Percentiles rank a stretch among this genome's conserved stretches.
phyloP scores from a whole-genome alignment of 2,797 vertebrate genomes.

The Bovichtus diacanthus region DNA sequence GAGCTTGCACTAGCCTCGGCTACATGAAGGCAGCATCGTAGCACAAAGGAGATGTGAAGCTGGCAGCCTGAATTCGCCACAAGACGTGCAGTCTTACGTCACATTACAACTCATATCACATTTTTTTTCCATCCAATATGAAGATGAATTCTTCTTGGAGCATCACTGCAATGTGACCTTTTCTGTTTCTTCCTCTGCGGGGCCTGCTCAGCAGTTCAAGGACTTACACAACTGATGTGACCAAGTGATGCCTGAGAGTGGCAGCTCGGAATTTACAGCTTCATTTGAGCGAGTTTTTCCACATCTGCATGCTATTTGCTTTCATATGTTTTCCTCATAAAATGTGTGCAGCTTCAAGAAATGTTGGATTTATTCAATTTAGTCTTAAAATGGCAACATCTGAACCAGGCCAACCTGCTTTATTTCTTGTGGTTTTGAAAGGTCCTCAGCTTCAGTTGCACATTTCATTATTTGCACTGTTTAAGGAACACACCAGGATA shows the following conservation, averaged over 20 bases:
- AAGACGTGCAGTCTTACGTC: conserved; percentile 28
- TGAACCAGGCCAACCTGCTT: conserved; percentile 31
- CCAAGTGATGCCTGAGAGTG: conserved; percentile 77
- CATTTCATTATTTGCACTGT: not conserved
- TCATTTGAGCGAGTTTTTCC: conserved; percentile 46
- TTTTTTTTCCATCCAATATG: conserved; percentile 25
- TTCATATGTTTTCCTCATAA: conserved; percentile 22
- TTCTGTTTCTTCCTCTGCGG: conserved; percentile 75
- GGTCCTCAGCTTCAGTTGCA: not conserved
- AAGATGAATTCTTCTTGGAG: conserved; percentile 59
- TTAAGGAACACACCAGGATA: not conserved
- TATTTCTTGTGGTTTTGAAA: conserved; percentile 25
- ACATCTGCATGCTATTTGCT: conserved; percentile 46
- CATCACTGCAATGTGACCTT: conserved; percentile 80
- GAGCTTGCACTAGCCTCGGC: conserved; percentile 51
- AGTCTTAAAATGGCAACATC: conserved; percentile 9
- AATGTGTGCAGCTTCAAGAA: conserved; percentile 37
- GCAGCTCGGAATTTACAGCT: conserved; percentile 70
- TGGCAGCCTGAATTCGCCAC: conserved; percentile 19
- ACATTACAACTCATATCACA: conserved; percentile 19
- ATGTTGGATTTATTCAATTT: conserved; percentile 23
- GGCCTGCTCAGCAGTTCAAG: conserved; percentile 83
- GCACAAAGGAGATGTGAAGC: conserved; percentile 58
- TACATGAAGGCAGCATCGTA: conserved; percentile 42
- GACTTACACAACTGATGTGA: conserved; percentile 80